Evolutionary conservation across 2,113 vertebrate genomes (phyloP), one percentile per base, ranked within the genome.

Genomic region (Sarotherodon lohbergeri): DNA sequence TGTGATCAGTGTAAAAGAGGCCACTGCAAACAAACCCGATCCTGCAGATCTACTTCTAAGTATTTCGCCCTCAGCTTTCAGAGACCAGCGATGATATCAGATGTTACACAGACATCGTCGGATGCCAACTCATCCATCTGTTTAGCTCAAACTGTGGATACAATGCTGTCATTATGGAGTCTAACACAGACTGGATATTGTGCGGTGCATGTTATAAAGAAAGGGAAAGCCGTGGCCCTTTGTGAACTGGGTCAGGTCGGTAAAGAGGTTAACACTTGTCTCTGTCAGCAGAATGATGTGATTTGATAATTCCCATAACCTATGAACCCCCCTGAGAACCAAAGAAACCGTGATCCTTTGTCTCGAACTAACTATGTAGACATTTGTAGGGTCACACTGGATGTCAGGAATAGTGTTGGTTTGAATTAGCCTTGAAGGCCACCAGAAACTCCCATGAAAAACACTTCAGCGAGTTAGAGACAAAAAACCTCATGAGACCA

Each of bases 231-330:
- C 6, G 5, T 46, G 27, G 86, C 50, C 61, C 54, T 92, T 90
- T 90, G 90, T 93, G 86, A 95, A 94, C 29, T 88, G 88, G 93
- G 91, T 93, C 93, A 94, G 17, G 50, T 52, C 55, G 66, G 22
- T 50, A 71, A 89, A 89, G 86, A 86, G 92, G 87, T 90, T 89
- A 88, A 90, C 78, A 81, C 76, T 91, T 84, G 41, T 80, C 55
- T 92, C 34, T 92, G 91, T 93, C 90, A 93, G 90, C 85, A 87
- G 89, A 92, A 94, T 83, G 84, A 84, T 90, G 83, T 76, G 89
- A 93, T 93, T 92, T 91, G 92, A 95, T 95, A 84, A 95, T 93
- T 95, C 91, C 92, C 92, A 91, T 86, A 94, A 89, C 92, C 88
- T 91, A 83, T 93, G 88, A 93, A 92, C 93, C 80, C 81, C 19